These are phyloP conservation scores for Oreochromis spilurus DNA, from an alignment of 2,113 vertebrate genomes.

Conservation along the genomic window DNA sequence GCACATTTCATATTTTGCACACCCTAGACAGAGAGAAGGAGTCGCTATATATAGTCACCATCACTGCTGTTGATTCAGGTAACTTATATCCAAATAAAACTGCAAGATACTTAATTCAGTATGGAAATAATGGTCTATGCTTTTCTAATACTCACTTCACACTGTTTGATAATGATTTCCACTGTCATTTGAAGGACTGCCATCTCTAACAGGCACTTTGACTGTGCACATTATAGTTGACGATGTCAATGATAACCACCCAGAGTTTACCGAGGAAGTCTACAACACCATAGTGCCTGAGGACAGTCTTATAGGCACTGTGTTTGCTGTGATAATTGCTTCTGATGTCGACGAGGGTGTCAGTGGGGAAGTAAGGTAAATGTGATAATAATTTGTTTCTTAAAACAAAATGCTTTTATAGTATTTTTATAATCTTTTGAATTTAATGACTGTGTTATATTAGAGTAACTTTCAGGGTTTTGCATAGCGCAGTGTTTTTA, in stretches of 20 bases:
- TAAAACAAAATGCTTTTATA: neutral
- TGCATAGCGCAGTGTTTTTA: neutral
- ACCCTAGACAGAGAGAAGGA: constrained; percentile 64
- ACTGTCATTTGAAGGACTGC: constrained; percentile 50
- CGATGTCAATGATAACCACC: constrained; percentile 73
- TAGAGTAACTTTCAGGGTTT: neutral
- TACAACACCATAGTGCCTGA: constrained; percentile 65
- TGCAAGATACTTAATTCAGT: neutral
- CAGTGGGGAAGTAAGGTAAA: constrained; percentile 67
- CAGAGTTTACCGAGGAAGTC: constrained; percentile 55
- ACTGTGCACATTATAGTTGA: constrained; percentile 66
- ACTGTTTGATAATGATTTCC: neutral
- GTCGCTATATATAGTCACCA: constrained; percentile 34
- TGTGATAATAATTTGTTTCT: neutral
- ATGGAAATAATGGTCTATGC: neutral
- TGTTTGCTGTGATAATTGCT: constrained; percentile 64
- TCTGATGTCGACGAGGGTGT: constrained; percentile 64
- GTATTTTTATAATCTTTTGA: neutral
- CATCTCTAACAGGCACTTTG: constrained; percentile 67
- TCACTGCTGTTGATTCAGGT: constrained; percentile 74
- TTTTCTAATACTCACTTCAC: neutral
- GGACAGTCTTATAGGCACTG: constrained; percentile 59
- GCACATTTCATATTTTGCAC: constrained; percentile 38
- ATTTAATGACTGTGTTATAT: neutral
- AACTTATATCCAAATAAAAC: neutral